These are phyloP conservation scores for Himantopus leucocephalus DNA, from an alignment of 2,113 vertebrate species.

Conservation along the genomic window DNA sequence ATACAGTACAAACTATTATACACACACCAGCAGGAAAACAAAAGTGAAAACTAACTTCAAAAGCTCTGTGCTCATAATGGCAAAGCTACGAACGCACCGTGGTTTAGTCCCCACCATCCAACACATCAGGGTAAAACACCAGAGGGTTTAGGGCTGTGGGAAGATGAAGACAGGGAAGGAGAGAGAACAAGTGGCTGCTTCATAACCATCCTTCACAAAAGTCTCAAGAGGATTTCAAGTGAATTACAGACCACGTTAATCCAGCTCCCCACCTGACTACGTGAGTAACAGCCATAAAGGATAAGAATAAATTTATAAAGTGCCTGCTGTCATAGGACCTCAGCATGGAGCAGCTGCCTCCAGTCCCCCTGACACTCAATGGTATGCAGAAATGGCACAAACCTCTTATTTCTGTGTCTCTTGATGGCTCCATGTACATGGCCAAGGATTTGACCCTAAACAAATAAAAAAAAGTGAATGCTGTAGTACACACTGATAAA, in stretches of 20 bases:
- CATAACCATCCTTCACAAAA: not conserved
- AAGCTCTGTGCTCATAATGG: not conserved
- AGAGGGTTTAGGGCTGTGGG: not conserved
- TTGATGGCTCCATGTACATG: conserved; percentile 27
- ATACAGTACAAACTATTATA: not conserved
- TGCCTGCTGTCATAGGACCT: not conserved
- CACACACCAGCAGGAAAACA: not conserved
- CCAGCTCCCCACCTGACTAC: not conserved
- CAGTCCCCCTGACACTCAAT: not conserved
- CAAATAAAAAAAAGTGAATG: conserved; percentile 38
- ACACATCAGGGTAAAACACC: rapidly evolving
- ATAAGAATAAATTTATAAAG: not conserved
- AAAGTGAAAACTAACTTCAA: not conserved
- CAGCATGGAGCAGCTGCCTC: not conserved
- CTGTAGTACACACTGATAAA: not conserved
- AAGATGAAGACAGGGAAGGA: not conserved
- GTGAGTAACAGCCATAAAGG: not conserved
- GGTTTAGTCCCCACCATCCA: not conserved
- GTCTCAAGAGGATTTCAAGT: not conserved
- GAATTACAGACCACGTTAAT: not conserved
- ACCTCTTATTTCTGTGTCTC: conserved; percentile 51
- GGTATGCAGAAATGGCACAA: conserved; percentile 40
- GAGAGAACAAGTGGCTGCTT: not conserved
- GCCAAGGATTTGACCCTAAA: conserved; percentile 47
- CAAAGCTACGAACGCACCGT: rapidly evolving